Base-by-base conservation (phyloP, 2,888 invertebrate genomes). In the Cyrtodaria siliqua region DNA sequence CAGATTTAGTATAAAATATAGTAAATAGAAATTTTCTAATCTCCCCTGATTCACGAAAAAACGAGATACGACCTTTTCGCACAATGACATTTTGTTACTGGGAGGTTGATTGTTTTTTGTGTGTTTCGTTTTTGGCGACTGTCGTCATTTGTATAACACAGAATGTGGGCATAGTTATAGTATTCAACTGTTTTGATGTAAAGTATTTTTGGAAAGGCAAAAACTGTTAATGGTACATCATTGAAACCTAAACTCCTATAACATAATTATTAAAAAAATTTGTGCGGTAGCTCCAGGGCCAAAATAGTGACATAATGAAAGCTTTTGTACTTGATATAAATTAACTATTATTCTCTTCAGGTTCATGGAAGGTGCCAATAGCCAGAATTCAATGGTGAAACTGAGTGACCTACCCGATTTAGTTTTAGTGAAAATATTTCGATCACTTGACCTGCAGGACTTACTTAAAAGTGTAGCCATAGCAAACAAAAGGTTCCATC, bases 401-500 rank as follows among this genome's bases (percentile, higher is more conserved):
- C 38, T 62, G 38, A 8, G 52, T 52, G 62, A 62, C 29, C 27
- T 62, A 33, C 53, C 50, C 12, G 40, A 69, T n/a, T 2, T 69
- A 2, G 53, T 60, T 33, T 53, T 55, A n/a, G 61, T 69, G 2
- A 2, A 61, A 33, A 69, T 69, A 40, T 40, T 69, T 33, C 24
- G 23, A 29, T 44, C 23, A 4, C n/a, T 55, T 44, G 53, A 61
- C n/a, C 42, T 61, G 26, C 53, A 29, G 2, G 68, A 68, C 20
- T 59, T 68, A 40, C n/a, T 56, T 38, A 24, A 1, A 24, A 68
- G 6, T 38, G 61, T 55, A 16, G 16, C 24, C 12, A 18, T 20
- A 61, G 49, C 56, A n/a, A 53, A 55, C 29, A 69, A 69, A 61
- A 53, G 20, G 40, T 23, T 68, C 1, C 27, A 68, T 40, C 20